Evolutionary conservation across 2,113 vertebrate species (phyloP).

Genomic region (Ictalurus punctatus): DNA sequence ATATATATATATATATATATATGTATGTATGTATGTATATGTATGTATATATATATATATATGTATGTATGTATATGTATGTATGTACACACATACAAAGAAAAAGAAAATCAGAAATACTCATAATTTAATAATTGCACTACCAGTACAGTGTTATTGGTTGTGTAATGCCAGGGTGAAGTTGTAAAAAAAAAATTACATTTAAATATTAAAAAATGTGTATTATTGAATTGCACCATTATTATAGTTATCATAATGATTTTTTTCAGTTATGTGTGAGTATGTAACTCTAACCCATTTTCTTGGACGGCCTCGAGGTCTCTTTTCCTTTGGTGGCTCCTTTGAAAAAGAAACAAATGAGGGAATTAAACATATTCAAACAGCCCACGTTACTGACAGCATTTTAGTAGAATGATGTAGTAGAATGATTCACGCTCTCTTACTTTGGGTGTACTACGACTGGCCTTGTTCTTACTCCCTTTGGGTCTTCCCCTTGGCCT

Average conservation of each 20-base stretch:
- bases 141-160: neutral
- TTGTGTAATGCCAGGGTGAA: neutral
- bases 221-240: neutral
- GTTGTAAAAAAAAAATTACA: neutral
- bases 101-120: neutral
- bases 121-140: neutral
- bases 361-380: neutral
- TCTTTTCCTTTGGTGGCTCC: constrained; percentile 90
- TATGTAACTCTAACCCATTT: constrained; percentile 90
- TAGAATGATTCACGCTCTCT: neutral
- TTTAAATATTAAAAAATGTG: neutral
- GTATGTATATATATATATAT: too few species aligned
- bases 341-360: constrained; percentile 66
- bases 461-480: constrained; percentile 79
- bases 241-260: neutral
- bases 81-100: too few species aligned
- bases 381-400: neutral
- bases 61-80: too few species aligned
- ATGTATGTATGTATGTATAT: too few species aligned
- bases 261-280: constrained; percentile 10
- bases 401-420: neutral
- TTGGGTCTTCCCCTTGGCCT: constrained; percentile 77
- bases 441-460: constrained; percentile 70
- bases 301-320: constrained; percentile 94
- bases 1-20: too few species aligned